Base-by-base conservation (phyloP, 2,113 vertebrate genomes). In the Syrmaticus mikado region DNA sequence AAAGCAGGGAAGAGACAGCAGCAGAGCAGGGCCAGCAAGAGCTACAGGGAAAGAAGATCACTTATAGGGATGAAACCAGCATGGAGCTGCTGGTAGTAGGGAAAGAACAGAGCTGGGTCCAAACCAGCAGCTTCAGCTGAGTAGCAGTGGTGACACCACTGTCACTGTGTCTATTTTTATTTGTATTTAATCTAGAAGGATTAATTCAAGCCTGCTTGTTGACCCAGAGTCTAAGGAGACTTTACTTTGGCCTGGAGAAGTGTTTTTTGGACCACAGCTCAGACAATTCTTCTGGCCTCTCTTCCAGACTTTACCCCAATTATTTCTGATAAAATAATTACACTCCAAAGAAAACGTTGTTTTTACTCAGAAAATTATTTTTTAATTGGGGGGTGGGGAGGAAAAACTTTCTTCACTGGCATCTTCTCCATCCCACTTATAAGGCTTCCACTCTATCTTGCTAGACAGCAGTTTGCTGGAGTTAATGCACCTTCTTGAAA, bases 161-260 rank as follows among this genome's bases (percentile, higher is more conserved):
- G 8, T 40, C 27, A 16, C 14, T 22, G 12, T 18, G 25, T 76
- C 76, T 41, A 28, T 32, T 85, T 89, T 66, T 61, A 32, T 20
- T 82, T 68, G 36, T 36, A 25, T 73, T 79, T 73, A 41, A 53
- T 32, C 46, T 65, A 30, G 4, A 82, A 65, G 19, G 40, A n/a
- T 53, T 14, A 25, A 25, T 74, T 80, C 43, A 80, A 77, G 36
- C 14, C 14, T 14, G 11, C 53, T 73, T 32, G 20, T 53, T 85
- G 82, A 73, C 57, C 43, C 0, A 8, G 65, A 82, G 68, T 64
- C 82, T 90, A 92, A 82, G 71, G 60, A 92, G 55, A 80, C 67
- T 95, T 95, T 70, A 57, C 62, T 87, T 91, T 85, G 55, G 41
- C 90, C 80, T 25, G 34, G 85, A 52, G 10, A 48, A 95, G 62